Base-by-base conservation (phyloP, 1,140 invertebrate genomes). In the Idris sp. region DNA sequence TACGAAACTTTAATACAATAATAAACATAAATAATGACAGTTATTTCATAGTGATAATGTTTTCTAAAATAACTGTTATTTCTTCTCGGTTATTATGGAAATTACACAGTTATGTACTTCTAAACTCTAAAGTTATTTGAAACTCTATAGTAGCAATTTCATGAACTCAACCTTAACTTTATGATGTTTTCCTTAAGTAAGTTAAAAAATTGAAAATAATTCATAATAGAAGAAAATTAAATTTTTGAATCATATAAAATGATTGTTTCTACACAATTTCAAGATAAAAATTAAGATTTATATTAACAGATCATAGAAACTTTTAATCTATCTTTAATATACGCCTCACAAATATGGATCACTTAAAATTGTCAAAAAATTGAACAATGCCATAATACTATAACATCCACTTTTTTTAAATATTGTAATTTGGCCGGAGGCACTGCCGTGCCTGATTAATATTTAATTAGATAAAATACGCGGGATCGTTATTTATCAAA, bases 21-120 rank as follows among this genome's bases (percentile, higher is more conserved):
- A 54, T 54, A 54, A 54, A 18, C 51, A 56, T 44, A 31, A 56
- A 56, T 56, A 40, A 33, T 56, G 53, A 43, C 40, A 56, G 40
- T 56, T 43, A 56, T 25, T 56, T 44, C 4, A 43, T 56, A 43
- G 53, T 44, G 40, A 33, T 14, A 56, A 35, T 33, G 38, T 61
- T 61, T 61, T 48, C 43, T 61, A 61, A 61, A 61, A 61, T 61
- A 61, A 48, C 56, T 30, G 56, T 61, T 48, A 48, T 48, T 61
- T 35, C 31, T 36, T 59, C 2, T 22, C 54, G n/a, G 41, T 61
- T 61, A 61, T 61, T 48, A 61, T 48, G 43, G 43, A 48, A 61
- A 61, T 48, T 46, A 61, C 31, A n/a, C 54, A 44, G 53, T 58
- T 44, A n/a, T n/a, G n/a, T n/a, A 44, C 40, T 44, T 44, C 31